These are phyloP conservation scores for Eilema sororculum DNA, from an alignment of 2,888 invertebrate genomes.

Conservation along the genomic window DNA sequence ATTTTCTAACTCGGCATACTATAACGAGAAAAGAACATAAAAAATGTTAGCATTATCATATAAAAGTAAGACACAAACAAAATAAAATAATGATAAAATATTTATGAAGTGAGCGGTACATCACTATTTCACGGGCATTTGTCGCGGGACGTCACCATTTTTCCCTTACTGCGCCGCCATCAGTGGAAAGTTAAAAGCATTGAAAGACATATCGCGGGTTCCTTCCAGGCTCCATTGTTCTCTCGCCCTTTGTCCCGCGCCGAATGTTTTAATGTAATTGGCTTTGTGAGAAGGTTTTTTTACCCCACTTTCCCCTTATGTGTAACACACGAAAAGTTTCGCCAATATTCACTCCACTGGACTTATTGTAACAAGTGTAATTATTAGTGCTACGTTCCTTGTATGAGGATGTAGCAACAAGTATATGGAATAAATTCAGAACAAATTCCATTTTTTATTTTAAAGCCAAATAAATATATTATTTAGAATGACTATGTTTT, in stretches of 20 bases:
- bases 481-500: neutral
- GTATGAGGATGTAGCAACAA: neutral
- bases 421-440: constrained; percentile 5
- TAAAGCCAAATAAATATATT: too few relatives aligned
- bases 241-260: constrained; percentile 82
- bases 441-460: neutral
- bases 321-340: constrained; percentile 57
- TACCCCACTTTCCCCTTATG: constrained; percentile 61
- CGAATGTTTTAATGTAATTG: constrained; percentile 88
- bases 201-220: constrained; percentile 86
- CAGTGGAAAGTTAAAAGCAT: constrained; percentile 87
- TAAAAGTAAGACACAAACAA: constrained; percentile 15
- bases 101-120: constrained; percentile 39
- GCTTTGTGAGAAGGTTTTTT: constrained; percentile 81
- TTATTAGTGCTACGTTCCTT: constrained; percentile 38
- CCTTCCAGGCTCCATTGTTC: constrained; percentile 83
- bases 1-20: neutral
- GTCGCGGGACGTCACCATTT: constrained; percentile 85
- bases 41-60: neutral
- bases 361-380: constrained; percentile 47
- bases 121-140: constrained; percentile 80
- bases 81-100: neutral
- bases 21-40: neutral
- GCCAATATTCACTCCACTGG: constrained; percentile 51
- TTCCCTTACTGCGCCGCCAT: constrained; percentile 80